Evolutionary conservation across 2,797 vertebrate genomes (phyloP).

Genomic region (Eulemur rubriventer): DNA sequence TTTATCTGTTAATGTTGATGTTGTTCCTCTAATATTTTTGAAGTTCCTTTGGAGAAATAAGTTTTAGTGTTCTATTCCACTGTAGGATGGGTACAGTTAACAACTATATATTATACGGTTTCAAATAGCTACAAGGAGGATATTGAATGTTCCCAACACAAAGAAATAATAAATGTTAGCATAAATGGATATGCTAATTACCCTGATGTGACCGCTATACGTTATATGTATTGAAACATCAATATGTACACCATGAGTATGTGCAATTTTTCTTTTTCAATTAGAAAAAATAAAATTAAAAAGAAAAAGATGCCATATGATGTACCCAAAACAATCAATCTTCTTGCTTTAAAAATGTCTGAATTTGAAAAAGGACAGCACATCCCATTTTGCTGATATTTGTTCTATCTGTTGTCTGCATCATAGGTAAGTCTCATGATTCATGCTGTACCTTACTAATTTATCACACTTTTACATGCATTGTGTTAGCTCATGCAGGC

Average conservation of each 20-base stretch:
- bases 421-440: neutral
- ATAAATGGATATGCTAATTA: neutral
- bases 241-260: neutral
- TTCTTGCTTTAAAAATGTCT: neutral
- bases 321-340: no score
- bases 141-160: neutral
- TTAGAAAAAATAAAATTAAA: neutral
- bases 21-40: neutral
- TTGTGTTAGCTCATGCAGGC: neutral
- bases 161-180: neutral
- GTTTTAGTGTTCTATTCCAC: neutral
- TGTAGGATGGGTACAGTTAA: neutral
- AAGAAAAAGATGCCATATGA: neutral
- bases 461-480: fast-evolving
- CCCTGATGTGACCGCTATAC: neutral
- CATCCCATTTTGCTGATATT: neutral
- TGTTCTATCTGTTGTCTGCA: neutral
- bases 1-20: no score
- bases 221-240: neutral
- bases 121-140: neutral
- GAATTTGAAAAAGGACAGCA: neutral
- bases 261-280: no score
- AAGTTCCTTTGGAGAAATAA: neutral
- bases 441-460: neutral
- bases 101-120: neutral